Base-by-base conservation (phyloP, 2,797 vertebrate species). In the Muscicapa striata region DNA sequence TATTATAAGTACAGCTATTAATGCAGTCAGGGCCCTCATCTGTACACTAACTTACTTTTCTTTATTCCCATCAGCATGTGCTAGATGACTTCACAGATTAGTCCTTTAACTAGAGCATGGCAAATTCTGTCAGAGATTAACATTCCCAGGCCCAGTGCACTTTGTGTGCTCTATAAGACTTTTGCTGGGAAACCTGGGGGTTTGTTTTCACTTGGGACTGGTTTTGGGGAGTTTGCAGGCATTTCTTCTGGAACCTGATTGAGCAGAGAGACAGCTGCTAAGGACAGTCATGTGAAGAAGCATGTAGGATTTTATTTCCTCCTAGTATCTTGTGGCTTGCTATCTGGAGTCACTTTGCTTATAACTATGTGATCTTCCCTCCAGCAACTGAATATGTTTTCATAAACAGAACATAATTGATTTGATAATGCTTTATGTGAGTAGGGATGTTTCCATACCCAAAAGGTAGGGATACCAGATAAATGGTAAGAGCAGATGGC, bases 81-180 rank as follows among this genome's bases (percentile, higher is more conserved):
- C 22, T 49, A 62, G 78, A 75, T 92, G 81, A 52, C 86, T 93
- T 93, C 49, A 61, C 16, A 83, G 72, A 93, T 93, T 94, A 57
- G 40, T 86, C 29, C 61, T 96, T 95, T 90, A 96, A 91, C 89
- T 93, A 93, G n/a, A 94, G n/a, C 66, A 36, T 67, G 29, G 46
- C 55, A 93, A 95, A 84, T 67, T 55, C 81, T 94, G 58, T 63
- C 46, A 70, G 94, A 88, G 74, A 82, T 17, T 58, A 80, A 85
- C 7, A 2, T 70, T 90, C 68, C 24, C 82, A 45, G 49, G 32
- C 72, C 94, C 49, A 27, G 24, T 46, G 48, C 49, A 11, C n/a
- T 63, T 51, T 62, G 63, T 22, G 11, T 58, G 22, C 74, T 96
- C 72, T 94, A 40, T 57, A 92, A 82, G 59, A 21, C 40, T 87